These are phyloP conservation scores for Fragum sueziense DNA, from an alignment of 2,888 invertebrate species.

Conservation along the genomic window DNA sequence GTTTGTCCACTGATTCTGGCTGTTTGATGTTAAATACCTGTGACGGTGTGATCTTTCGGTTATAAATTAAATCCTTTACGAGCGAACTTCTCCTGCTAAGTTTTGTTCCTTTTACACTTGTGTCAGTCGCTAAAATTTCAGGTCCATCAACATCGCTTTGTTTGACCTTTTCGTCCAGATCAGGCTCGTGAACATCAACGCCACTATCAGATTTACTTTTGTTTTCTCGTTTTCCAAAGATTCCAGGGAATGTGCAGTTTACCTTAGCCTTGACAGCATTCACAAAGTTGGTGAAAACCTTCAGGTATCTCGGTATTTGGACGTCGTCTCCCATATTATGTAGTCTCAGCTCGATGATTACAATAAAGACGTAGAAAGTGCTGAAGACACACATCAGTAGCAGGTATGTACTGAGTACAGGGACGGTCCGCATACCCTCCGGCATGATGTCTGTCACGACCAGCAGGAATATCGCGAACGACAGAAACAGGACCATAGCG, in stretches of 20 bases:
- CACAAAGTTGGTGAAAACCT: slow-evolving; percentile 29
- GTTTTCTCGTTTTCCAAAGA: not conserved
- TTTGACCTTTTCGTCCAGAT: not conserved
- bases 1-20: not conserved
- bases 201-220: not conserved
- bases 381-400: slow-evolving; percentile 55
- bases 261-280: slow-evolving; percentile 35
- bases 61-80: slow-evolving; percentile 9
- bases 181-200: not conserved
- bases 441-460: slow-evolving; percentile 64
- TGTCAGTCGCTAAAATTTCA: not conserved
- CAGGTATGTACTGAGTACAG: slow-evolving; percentile 53
- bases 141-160: not conserved
- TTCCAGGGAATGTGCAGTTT: not conserved
- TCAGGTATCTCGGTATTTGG: slow-evolving; percentile 37
- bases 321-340: slow-evolving; percentile 49
- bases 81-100: not conserved
- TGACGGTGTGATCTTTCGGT: not conserved
- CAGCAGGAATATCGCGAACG: slow-evolving; percentile 59
- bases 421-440: slow-evolving; percentile 59
- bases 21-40: not conserved
- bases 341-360: slow-evolving; percentile 48
- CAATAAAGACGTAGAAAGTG: slow-evolving; percentile 49
- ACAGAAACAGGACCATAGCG: slow-evolving; percentile 55
- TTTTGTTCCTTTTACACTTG: not conserved